Percentiles rank a stretch among this genome's conserved stretches.
Conservation (phyloP, 2,113 vertebrate species). For the Papio anubis region DNA sequence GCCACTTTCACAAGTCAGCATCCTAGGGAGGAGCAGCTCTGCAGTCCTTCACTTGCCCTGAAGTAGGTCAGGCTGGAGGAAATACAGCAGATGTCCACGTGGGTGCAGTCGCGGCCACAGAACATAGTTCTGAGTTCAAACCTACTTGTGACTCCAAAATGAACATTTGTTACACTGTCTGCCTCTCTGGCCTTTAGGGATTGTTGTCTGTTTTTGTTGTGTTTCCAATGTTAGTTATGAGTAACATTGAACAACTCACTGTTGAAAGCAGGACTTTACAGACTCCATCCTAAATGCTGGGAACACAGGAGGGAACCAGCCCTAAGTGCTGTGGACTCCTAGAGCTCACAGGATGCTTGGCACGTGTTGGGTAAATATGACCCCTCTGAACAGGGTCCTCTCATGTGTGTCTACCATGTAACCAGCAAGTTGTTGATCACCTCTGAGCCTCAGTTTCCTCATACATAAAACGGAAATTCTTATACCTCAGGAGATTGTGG, state of each 20-base stretch:
- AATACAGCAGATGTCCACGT: rapidly evolving
- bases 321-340: rapidly evolving
- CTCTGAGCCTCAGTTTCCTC: not conserved
- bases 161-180: not conserved
- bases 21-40: not conserved
- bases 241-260: too few species aligned
- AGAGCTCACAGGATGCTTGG: not conserved
- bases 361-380: not conserved
- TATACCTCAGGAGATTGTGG: too few species aligned
- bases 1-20: conserved; percentile 43
- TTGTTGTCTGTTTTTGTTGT: not conserved
- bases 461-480: not conserved
- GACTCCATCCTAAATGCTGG: not conserved
- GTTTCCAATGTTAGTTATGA: not conserved
- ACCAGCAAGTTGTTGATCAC: not conserved
- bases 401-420: rapidly evolving
- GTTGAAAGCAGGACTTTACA: not conserved
- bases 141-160: not conserved
- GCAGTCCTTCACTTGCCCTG: not conserved
- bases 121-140: not conserved
- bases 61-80: not conserved
- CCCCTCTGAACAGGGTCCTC: not conserved
- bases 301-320: not conserved
- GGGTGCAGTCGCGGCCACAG: rapidly evolving
- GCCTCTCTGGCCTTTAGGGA: not conserved